A percentile compares a stretch with the other conserved stretches of the same genome.
phyloP scores from a whole-genome alignment of 2,113 vertebrate genomes.

The Barnardius zonarius region DNA sequence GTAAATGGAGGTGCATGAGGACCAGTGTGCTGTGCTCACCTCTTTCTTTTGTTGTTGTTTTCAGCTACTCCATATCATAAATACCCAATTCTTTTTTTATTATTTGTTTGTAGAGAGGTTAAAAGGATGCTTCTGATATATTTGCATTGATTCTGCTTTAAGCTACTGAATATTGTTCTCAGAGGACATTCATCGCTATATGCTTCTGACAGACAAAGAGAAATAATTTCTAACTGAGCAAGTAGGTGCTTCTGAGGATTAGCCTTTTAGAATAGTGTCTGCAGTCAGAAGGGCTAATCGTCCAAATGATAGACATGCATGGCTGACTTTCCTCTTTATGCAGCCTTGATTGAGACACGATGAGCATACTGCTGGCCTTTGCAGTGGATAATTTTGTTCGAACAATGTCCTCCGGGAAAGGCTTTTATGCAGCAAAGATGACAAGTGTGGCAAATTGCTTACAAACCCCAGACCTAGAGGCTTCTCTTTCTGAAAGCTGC shows the following conservation, averaged over 20 bases:
- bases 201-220: slow-evolving; percentile 37
- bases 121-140: background rate
- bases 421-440: slow-evolving; percentile 59
- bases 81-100: background rate
- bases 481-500: slow-evolving; percentile 20
- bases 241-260: slow-evolving; percentile 33
- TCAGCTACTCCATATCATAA: background rate
- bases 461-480: slow-evolving; percentile 24
- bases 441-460: slow-evolving; percentile 63
- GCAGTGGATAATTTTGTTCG: slow-evolving; percentile 61
- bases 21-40: background rate
- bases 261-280: slow-evolving; percentile 35
- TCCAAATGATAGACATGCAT: slow-evolving; percentile 57
- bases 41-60: background rate
- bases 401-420: slow-evolving; percentile 50
- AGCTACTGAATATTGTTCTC: background rate
- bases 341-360: slow-evolving; percentile 57
- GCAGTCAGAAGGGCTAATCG: slow-evolving; percentile 47
- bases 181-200: background rate
- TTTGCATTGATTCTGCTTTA: slow-evolving; percentile 12
- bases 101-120: background rate
- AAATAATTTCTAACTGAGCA: slow-evolving; percentile 61
- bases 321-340: slow-evolving; percentile 55
- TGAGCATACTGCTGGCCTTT: slow-evolving; percentile 49
- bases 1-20: background rate